Evolutionary conservation across 1,140 invertebrate species (phyloP).

Genomic region (Brachionus paranguensis): DNA sequence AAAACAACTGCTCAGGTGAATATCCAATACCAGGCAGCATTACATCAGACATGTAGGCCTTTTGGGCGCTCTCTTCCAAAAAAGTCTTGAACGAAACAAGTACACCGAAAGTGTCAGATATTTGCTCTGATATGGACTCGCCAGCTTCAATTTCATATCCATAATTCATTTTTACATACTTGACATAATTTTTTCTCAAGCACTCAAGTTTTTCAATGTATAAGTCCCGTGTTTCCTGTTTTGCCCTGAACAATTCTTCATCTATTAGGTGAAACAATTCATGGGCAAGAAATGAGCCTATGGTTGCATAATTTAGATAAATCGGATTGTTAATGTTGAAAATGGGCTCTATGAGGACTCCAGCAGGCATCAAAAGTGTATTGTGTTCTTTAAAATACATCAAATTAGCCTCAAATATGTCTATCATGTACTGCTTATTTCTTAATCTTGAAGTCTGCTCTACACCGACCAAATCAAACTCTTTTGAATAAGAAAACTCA

Average conservation of each 20-base stretch:
- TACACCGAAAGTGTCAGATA: conserved; percentile 11
- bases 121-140: conserved; percentile 17
- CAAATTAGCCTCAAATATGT: conserved; percentile 20
- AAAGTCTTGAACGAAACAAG: neutral
- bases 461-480: neutral
- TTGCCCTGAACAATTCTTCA: neutral
- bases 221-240: neutral
- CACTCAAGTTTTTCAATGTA: neutral
- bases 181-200: conserved; percentile 12
- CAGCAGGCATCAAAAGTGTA: conserved; percentile 25
- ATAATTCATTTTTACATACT: neutral
- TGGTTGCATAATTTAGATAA: conserved; percentile 37
- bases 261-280: conserved; percentile 30
- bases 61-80: neutral
- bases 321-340: neutral
- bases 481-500: neutral
- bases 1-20: conserved; percentile 17
- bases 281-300: conserved; percentile 6
- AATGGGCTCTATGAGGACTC: conserved; percentile 21
- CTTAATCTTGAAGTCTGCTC: neutral
- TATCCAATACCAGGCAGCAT: conserved; percentile 5
- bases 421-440: conserved; percentile 6
- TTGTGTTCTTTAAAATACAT: conserved; percentile 24
- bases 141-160: neutral
- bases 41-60: neutral